Percentiles rank a stretch among this genome's conserved stretches.
phyloP scores from a whole-genome alignment of 1,140 invertebrate genomes.

The Cydia pomonella region DNA sequence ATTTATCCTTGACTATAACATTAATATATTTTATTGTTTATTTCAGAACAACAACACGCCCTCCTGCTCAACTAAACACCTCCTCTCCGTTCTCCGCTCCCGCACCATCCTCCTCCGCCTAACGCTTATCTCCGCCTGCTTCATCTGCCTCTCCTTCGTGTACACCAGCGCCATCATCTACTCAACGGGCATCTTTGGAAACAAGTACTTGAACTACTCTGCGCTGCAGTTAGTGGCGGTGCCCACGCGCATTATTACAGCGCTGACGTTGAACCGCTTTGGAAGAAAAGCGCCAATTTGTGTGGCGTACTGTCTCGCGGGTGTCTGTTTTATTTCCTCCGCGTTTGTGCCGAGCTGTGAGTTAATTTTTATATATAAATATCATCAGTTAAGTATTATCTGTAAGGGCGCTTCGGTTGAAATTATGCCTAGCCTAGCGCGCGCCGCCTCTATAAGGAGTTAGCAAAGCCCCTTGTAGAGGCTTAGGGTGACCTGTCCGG shows the following conservation, averaged over 20 bases:
- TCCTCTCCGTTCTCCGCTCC: constrained; percentile 81
- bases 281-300: constrained; percentile 84
- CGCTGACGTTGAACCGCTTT: constrained; percentile 82
- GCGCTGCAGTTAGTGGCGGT: constrained; percentile 80
- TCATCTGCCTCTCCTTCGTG: constrained; percentile 86
- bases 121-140: constrained; percentile 84
- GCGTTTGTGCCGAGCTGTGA: constrained; percentile 74
- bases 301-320: constrained; percentile 82
- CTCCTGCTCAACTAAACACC: constrained; percentile 52
- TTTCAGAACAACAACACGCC: constrained; percentile 43
- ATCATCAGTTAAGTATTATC: no score
- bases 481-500: no score
- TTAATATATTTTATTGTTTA: not conserved
- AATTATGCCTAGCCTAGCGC: no score
- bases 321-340: constrained; percentile 71
- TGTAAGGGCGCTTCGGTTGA: no score
- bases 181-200: constrained; percentile 83
- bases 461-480: no score
- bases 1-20: no score
- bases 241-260: constrained; percentile 82
- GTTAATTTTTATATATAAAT: constrained; percentile 38
- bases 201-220: constrained; percentile 82
- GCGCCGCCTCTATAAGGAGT: no score
- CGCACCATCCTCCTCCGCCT: constrained; percentile 83
- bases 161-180: constrained; percentile 90